Evolutionary conservation across 2,113 vertebrate genomes (phyloP), one percentile per base, ranked within the genome.

Genomic region (Dromiciops gliroides): DNA sequence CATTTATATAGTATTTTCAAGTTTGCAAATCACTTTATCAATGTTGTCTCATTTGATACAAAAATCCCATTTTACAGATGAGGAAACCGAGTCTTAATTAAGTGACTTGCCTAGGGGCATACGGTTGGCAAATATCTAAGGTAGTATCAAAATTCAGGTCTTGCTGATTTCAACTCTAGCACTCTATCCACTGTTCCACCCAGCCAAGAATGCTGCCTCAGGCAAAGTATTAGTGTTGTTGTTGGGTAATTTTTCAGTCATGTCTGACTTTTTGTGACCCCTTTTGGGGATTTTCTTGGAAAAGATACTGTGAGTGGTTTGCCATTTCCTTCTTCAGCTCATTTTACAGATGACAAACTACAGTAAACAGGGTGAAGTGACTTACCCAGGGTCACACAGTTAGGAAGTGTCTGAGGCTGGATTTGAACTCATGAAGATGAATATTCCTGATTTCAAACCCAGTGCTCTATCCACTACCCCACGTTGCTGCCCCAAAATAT

Each of bases 41-140:
- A 44, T 6, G 53, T 67, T 37, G 37, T 44, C 28, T 93, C 28
- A 53, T 91, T 93, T 94, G 50, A 47, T 83, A 28, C 60, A 31
- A 31, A 2, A 67, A 67, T 67, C 24, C 90, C 44, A 92, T 94
- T 93, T 94, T 91, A 37, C 31, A 92, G 92, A 93, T 37, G 53
- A 91, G n/a, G 25, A 93, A 89, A 50, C 47, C 24, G 14, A 92
- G 91, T 31, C 44, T 67, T 2, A 50, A 89, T 50, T 89, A 23
- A 23, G 23, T 31, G 49, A 25, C 8, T 89, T 25, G 28, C 89
- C 31, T n/a, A 23, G 89, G 51, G 50, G n/a, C 8, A 9, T 0
- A 67, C 23, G 53, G 3, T 92, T 3, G 53, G 24, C 28, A 67
- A 50, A 48, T 24, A 89, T 52, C 60, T 25, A n/a, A 92, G 25